These are phyloP conservation scores for Syrphus vitripennis DNA, from an alignment of 2,888 invertebrate species.

Conservation along the genomic window DNA sequence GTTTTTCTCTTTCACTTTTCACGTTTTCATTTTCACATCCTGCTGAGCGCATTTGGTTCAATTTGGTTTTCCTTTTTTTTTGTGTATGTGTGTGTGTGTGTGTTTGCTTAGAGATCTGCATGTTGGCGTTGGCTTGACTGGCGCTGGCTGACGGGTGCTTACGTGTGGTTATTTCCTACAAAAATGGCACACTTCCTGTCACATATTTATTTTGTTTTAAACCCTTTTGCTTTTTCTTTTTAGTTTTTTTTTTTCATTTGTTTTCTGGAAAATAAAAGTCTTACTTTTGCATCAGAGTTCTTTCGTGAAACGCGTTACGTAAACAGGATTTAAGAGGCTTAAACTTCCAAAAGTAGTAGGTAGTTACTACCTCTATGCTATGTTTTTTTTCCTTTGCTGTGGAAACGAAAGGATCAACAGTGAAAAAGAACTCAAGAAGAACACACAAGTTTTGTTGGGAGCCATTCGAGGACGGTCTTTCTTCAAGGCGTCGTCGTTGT, in stretches of 20 bases:
- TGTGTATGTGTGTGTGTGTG: background rate
- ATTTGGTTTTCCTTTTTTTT: constrained; percentile 39
- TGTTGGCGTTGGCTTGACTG: constrained; percentile 12
- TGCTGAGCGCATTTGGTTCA: constrained; percentile 38
- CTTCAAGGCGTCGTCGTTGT: constrained; percentile 3
- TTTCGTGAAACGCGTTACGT: constrained; percentile 38
- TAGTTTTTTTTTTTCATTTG: background rate
- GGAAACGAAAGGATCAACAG: constrained; percentile 11
- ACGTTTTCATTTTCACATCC: constrained; percentile 64
- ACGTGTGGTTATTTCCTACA: constrained; percentile 68
- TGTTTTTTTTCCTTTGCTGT: background rate
- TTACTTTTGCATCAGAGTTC: constrained; percentile 39
- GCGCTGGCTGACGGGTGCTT: constrained; percentile 31
- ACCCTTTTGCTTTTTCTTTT: constrained; percentile 25
- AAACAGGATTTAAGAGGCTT: constrained; percentile 42
- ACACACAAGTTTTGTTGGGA: constrained; percentile 4
- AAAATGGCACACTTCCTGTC: constrained; percentile 73
- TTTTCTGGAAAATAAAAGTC: constrained; percentile 17
- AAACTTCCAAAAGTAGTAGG: constrained; percentile 11
- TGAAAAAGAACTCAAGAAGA: constrained; percentile 27
- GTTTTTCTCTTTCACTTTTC: constrained; percentile 54
- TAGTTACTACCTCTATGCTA: background rate
- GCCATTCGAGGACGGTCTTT: constrained; percentile 22
- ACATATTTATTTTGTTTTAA: constrained; percentile 55
- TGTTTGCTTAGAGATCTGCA: background rate